Evolutionary conservation across 2,888 invertebrate genomes (phyloP).

Genomic region (Sinodicranocentrus sp.): DNA sequence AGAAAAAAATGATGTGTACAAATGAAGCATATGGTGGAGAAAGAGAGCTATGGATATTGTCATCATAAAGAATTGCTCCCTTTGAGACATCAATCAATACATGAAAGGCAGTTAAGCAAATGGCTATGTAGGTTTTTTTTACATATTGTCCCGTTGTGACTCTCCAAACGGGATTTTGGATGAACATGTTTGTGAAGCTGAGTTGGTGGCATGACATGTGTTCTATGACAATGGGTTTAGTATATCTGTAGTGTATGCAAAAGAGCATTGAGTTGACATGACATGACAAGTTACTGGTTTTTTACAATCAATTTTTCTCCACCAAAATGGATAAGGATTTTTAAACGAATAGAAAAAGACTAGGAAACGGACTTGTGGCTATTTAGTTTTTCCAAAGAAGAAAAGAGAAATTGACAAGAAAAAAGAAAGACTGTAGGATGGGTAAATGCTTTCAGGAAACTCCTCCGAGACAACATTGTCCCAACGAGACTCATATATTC

Average conservation of each 20-base stretch:
- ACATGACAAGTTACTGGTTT: background rate
- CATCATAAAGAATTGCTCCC: slow-evolving; percentile 56
- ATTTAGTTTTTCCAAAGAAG: no score
- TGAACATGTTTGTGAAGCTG: background rate
- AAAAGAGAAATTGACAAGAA: no score
- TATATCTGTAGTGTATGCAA: background rate
- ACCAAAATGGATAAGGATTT: no score
- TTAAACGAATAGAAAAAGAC: no score
- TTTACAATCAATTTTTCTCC: no score
- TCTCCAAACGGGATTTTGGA: background rate
- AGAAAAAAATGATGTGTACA: background rate
- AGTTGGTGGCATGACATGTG: background rate
- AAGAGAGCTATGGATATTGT: slow-evolving; percentile 44
- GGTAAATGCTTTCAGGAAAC: no score
- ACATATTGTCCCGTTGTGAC: background rate
- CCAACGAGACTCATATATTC: no score
- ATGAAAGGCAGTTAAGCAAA: slow-evolving; percentile 25
- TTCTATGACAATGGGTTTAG: background rate
- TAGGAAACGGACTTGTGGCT: no score
- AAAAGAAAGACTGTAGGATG: no score
- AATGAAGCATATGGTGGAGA: background rate
- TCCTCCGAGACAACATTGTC: no score
- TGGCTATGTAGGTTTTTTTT: background rate
- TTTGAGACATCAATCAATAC: slow-evolving; percentile 62
- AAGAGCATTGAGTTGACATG: background rate